phyloP scores from a whole-genome alignment of 2,113 vertebrate genomes.

The Gobius niger region DNA sequence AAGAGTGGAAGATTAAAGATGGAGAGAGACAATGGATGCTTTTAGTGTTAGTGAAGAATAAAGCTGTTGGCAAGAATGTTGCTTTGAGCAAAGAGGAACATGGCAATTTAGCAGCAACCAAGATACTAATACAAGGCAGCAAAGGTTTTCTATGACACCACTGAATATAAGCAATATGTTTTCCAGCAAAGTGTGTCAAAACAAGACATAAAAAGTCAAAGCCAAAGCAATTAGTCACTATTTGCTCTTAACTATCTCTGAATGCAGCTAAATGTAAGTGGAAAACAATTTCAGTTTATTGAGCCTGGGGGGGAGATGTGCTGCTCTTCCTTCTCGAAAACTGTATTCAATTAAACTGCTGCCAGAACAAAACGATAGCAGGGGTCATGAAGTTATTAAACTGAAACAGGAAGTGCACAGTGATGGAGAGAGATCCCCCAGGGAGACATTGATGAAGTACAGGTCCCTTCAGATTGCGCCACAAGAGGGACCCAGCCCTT shows the following conservation, averaged over 20 bases:
- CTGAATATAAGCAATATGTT: no score
- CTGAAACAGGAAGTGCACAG: neutral
- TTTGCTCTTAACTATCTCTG: no score
- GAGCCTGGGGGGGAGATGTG: neutral
- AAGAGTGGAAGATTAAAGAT: conserved; percentile 14
- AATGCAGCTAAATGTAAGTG: neutral
- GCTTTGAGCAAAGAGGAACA: neutral
- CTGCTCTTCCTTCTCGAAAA: neutral
- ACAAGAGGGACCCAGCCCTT: conserved; percentile 18
- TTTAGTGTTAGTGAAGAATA: neutral
- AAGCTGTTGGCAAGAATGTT: neutral
- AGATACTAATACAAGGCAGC: neutral
- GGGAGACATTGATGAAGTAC: conserved; percentile 40
- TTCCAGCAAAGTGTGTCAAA: no score
- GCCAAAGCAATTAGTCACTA: no score
- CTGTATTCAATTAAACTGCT: neutral
- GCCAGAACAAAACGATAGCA: neutral
- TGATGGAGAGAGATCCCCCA: conserved; percentile 17
- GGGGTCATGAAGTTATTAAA: neutral
- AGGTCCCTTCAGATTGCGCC: conserved; percentile 28
- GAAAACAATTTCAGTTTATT: neutral
- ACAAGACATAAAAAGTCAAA: no score
- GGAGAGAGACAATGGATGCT: neutral
- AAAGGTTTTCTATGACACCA: no score
- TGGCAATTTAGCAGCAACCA: neutral